Conservation (phyloP, 2,113 vertebrate genomes). For the Gorilla gorilla region DNA sequence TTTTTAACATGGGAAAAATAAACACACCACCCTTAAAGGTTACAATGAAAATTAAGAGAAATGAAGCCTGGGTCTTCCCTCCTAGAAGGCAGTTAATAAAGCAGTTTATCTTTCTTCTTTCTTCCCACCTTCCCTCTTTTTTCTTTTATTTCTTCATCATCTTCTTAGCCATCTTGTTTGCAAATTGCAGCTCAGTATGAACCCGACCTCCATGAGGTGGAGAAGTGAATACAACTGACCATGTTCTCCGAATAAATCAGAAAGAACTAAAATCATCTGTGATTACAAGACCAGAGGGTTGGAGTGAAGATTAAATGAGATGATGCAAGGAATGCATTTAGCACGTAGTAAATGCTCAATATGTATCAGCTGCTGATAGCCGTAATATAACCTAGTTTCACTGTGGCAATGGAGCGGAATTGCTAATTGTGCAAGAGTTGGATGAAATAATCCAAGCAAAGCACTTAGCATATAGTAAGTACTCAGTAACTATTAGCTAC, state of each 20-base stretch:
- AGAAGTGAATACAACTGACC: background rate
- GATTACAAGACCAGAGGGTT: background rate
- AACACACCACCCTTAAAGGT: background rate
- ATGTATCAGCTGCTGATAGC: background rate
- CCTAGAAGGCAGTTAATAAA: background rate
- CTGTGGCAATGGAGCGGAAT: background rate
- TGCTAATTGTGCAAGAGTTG: background rate
- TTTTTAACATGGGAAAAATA: background rate
- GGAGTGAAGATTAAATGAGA: background rate
- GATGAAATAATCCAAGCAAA: background rate
- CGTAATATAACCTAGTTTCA: background rate
- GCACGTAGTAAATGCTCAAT: constrained; percentile 18
- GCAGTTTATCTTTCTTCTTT: background rate
- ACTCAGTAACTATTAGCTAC: background rate
- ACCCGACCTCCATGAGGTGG: background rate
- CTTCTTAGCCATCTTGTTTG: background rate
- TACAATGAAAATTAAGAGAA: background rate
- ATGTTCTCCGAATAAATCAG: background rate
- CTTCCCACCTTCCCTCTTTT: accelerated
- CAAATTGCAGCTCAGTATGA: background rate
- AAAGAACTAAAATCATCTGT: background rate
- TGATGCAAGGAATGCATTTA: background rate
- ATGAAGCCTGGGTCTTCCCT: background rate
- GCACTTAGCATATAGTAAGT: background rate
- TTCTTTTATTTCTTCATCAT: background rate